Evolutionary conservation across 2,888 invertebrate species (phyloP).

Genomic region (Zaprionus bogoriensis): DNA sequence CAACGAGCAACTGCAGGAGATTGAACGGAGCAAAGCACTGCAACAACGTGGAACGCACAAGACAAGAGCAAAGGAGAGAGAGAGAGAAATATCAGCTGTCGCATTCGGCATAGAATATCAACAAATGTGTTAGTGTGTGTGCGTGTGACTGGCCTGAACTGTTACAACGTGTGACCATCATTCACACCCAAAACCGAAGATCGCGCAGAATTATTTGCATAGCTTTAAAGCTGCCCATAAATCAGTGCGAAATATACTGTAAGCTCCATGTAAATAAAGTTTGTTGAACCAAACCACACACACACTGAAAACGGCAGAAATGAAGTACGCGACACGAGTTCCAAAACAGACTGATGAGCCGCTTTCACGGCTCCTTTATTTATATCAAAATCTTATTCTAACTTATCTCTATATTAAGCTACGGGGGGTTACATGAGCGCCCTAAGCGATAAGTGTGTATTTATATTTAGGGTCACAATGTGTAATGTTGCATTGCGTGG

Average conservation of each 20-base stretch:
- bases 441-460: too few species aligned
- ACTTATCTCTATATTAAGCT: too few species aligned
- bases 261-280: neutral
- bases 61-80: neutral
- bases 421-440: too few species aligned
- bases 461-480: too few species aligned
- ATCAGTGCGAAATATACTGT: neutral
- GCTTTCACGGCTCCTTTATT: too few species aligned
- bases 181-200: neutral
- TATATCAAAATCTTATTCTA: too few species aligned
- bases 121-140: neutral
- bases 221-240: neutral
- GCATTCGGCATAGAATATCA: neutral
- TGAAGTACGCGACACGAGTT: too few species aligned
- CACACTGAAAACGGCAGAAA: neutral
- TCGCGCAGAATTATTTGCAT: neutral
- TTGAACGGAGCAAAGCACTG: neutral
- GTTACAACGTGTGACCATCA: neutral
- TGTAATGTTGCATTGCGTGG: too few species aligned
- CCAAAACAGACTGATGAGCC: too few species aligned
- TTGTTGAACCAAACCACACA: neutral
- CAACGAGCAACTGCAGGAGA: neutral
- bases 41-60: neutral
- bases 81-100: neutral
- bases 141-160: neutral